Percentiles rank a stretch among this genome's conserved stretches.
phyloP scores from a whole-genome alignment of 2,888 invertebrate genomes.

The Cerastis rubricosa region DNA sequence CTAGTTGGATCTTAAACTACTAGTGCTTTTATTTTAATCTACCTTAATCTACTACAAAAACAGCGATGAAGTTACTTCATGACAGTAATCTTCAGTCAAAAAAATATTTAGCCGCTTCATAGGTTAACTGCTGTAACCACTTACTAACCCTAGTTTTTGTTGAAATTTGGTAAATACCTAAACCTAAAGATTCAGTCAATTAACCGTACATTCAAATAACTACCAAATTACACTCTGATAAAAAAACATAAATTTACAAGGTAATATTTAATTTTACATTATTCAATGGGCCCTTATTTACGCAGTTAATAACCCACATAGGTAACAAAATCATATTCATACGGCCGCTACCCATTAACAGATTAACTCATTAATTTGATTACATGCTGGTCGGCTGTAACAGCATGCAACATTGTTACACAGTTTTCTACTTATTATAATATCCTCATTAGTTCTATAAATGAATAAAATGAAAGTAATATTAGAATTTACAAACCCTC shows the following conservation, averaged over 20 bases:
- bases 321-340: constrained; percentile 41
- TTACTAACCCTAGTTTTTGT: too few species aligned
- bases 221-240: not conserved
- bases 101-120: too few species aligned
- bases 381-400: constrained; percentile 27
- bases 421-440: constrained; percentile 16
- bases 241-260: constrained; percentile 15
- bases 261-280: constrained; percentile 21
- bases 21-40: too few species aligned
- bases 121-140: too few species aligned
- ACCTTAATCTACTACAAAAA: too few species aligned
- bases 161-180: too few species aligned
- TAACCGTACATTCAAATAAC: not conserved
- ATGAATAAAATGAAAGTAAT: not conserved
- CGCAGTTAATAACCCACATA: not conserved
- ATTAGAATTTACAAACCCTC: not conserved
- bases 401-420: constrained; percentile 25
- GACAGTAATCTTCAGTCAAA: too few species aligned
- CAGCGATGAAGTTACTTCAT: too few species aligned
- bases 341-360: constrained; percentile 40
- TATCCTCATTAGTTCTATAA: not conserved
- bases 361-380: constrained; percentile 58
- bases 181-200: not conserved
- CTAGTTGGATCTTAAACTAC: too few species aligned
- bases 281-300: constrained; percentile 2